phyloP scores from a whole-genome alignment of 2,113 vertebrate genomes.

The Potamarius usumacintae region DNA sequence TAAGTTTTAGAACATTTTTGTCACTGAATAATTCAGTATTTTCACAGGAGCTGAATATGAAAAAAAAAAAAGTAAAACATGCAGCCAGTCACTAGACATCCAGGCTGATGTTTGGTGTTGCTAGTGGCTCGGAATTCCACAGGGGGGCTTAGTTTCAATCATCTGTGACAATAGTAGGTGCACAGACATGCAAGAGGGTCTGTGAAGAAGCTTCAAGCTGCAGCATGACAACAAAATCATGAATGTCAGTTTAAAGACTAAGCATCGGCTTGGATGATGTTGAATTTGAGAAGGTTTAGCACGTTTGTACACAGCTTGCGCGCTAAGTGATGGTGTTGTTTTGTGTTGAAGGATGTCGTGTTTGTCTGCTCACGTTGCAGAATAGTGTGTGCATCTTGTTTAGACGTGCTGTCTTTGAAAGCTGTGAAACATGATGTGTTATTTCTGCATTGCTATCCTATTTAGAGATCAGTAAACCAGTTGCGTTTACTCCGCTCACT shows the following conservation, averaged over 20 bases:
- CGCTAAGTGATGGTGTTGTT: neutral
- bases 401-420: neutral
- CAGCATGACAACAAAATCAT: constrained; percentile 20
- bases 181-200: constrained; percentile 7
- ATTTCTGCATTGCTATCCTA: neutral
- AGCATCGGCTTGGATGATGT: constrained; percentile 2
- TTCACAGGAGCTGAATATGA: neutral
- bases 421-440: constrained; percentile 37
- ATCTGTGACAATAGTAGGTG: neutral
- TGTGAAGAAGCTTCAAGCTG: constrained; percentile 24
- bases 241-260: constrained; percentile 20
- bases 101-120: neutral
- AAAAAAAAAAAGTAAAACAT: neutral
- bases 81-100: neutral
- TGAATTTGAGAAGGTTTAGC: neutral
- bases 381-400: constrained; percentile 5
- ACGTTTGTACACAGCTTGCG: neutral
- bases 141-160: constrained; percentile 35
- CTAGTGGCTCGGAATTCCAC: constrained; percentile 26
- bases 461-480: neutral
- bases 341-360: constrained; percentile 14
- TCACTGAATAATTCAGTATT: constrained; percentile 1
- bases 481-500: neutral
- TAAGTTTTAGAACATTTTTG: neutral
- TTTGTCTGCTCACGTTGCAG: neutral